These are phyloP conservation scores for Lasioglossum zephyrum DNA, from an alignment of 2,888 invertebrate genomes.

Conservation along the genomic window DNA sequence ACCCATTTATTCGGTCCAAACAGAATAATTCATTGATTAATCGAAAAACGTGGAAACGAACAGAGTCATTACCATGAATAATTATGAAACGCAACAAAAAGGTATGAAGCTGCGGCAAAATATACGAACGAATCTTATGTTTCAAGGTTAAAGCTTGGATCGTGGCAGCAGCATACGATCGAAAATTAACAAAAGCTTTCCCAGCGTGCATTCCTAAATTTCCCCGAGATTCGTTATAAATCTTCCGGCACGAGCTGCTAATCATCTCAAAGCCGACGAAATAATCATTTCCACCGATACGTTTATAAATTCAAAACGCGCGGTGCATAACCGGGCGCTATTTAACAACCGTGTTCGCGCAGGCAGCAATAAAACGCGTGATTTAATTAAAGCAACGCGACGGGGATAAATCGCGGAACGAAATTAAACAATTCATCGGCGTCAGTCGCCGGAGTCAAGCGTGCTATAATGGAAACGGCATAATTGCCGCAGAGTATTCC, in stretches of 20 bases:
- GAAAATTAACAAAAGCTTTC: neutral
- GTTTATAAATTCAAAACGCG: slow-evolving; percentile 1
- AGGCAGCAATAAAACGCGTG: slow-evolving; percentile 36
- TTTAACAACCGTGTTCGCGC: slow-evolving; percentile 6
- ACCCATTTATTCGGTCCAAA: neutral
- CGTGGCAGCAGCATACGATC: neutral
- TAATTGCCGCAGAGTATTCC: slow-evolving; percentile 14
- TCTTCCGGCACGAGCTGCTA: neutral
- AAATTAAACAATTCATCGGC: slow-evolving; percentile 55
- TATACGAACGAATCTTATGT: neutral
- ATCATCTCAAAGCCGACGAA: neutral
- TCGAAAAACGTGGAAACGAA: neutral
- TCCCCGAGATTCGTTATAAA: neutral
- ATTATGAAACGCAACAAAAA: neutral
- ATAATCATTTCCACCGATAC: neutral
- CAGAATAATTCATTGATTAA: neutral
- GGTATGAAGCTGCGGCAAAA: neutral
- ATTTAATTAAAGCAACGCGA: slow-evolving; percentile 57
- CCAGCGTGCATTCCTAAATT: neutral
- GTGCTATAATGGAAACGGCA: slow-evolving; percentile 2
- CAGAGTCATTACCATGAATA: neutral
- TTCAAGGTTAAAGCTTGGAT: neutral
- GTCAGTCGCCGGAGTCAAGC: slow-evolving; percentile 14
- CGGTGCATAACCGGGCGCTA: neutral
- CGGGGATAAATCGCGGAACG: slow-evolving; percentile 46